These are phyloP conservation scores for Numenius arquata DNA, from an alignment of 2,113 vertebrate genomes.

Conservation along the genomic window DNA sequence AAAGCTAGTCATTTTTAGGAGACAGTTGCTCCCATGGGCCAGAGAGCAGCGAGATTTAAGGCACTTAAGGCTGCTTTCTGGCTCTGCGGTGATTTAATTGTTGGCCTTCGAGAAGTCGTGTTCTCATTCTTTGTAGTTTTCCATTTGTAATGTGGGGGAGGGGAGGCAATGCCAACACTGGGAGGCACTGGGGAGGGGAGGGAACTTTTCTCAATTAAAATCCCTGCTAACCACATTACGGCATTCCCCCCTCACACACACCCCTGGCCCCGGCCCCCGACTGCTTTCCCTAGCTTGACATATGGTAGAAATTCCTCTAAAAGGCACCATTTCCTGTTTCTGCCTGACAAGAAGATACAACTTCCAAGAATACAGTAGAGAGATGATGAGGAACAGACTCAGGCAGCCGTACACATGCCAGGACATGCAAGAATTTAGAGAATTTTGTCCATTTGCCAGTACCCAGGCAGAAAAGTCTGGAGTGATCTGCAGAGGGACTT, in stretches of 20 bases:
- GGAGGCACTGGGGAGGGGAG: background rate
- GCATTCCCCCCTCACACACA: background rate
- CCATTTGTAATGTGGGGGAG: background rate
- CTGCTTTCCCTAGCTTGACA: constrained; percentile 31
- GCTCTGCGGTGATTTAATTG: background rate
- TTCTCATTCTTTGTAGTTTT: constrained; percentile 35
- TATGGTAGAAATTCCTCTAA: constrained; percentile 55
- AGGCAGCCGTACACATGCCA: constrained; percentile 32
- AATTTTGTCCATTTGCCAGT: constrained; percentile 61
- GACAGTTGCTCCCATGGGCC: background rate
- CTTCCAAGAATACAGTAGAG: constrained; percentile 55
- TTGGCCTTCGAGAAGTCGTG: background rate
- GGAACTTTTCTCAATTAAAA: background rate
- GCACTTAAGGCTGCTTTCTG: background rate
- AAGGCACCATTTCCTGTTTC: constrained; percentile 48
- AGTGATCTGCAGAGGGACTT: background rate
- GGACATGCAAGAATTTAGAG: constrained; percentile 51
- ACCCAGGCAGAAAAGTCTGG: background rate
- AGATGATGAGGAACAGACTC: constrained; percentile 52
- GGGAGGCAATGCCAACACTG: background rate
- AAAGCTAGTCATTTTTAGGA: background rate
- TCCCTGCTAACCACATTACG: background rate
- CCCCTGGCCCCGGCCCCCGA: background rate
- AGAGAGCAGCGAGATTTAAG: background rate
- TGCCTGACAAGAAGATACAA: constrained; percentile 46